Evolutionary conservation across 2,797 vertebrate species (phyloP).

Genomic region (Vespertilio murinus): DNA sequence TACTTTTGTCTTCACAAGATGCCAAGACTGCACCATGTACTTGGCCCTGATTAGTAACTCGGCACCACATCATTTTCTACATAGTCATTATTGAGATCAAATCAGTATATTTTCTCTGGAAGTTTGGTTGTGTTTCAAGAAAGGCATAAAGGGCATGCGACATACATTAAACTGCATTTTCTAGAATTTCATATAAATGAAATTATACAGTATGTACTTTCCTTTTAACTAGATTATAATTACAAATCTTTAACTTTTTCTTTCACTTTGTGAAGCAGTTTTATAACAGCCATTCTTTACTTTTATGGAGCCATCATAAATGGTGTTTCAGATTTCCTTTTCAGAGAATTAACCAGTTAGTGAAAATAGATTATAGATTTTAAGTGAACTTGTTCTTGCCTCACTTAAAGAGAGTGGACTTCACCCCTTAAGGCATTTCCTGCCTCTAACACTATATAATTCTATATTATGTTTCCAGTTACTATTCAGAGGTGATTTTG

Average conservation of each 20-base stretch:
- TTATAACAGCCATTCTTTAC: constrained; percentile 16
- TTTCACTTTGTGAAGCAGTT: constrained; percentile 43
- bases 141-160: too few relatives aligned
- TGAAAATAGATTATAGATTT: constrained; percentile 14
- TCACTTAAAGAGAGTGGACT: constrained; percentile 4
- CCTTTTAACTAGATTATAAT: neutral
- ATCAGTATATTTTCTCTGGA: neutral
- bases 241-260: constrained; percentile 32
- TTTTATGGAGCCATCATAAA: constrained; percentile 52
- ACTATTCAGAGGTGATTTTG: constrained; percentile 14
- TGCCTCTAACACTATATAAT: neutral
- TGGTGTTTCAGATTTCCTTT: constrained; percentile 12
- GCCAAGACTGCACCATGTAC: neutral
- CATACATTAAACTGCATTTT: neutral
- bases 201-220: neutral
- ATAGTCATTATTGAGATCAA: constrained; percentile 2
- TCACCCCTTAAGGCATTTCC: neutral
- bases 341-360: neutral
- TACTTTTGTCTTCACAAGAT: neutral
- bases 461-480: neutral
- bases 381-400: neutral
- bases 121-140: constrained; percentile 18
- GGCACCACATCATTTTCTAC: neutral
- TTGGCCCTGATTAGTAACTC: neutral
- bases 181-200: neutral